Percentiles rank a stretch among this genome's conserved stretches.
Conservation (phyloP, 2,797 vertebrate genomes). For the Hafferia zeledoni region DNA sequence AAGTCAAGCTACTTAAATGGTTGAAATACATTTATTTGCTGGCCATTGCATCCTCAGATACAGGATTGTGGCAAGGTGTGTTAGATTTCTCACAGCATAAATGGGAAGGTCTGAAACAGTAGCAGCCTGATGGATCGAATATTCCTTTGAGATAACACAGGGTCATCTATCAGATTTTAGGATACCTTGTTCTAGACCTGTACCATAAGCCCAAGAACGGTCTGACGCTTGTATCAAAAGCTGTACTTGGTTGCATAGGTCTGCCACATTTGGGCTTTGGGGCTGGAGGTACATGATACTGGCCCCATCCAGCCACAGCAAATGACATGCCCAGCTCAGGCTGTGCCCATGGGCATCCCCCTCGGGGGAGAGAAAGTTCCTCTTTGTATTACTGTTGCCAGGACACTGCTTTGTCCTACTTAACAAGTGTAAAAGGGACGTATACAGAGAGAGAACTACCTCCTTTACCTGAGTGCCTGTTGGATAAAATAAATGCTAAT, state of each 20-base stretch:
- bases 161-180: background rate
- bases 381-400: background rate
- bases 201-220: fast-evolving
- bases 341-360: fast-evolving
- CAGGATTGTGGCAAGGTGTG: background rate
- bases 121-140: background rate
- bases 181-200: background rate
- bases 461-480: background rate
- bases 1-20: background rate
- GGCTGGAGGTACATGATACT: background rate
- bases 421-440: background rate
- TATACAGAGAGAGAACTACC: background rate
- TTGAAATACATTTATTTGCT: background rate
- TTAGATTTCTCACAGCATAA: background rate
- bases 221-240: background rate
- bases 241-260: background rate
- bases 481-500: conserved; percentile 2
- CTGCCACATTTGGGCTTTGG: background rate
- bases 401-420: background rate
- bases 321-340: background rate
- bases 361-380: background rate
- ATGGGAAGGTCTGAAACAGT: background rate
- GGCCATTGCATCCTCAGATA: background rate
- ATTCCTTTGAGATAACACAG: background rate
- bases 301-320: background rate